These are phyloP conservation scores for Calcarius lapponicus DNA, from an alignment of 2,797 vertebrate genomes.

Conservation along the genomic window DNA sequence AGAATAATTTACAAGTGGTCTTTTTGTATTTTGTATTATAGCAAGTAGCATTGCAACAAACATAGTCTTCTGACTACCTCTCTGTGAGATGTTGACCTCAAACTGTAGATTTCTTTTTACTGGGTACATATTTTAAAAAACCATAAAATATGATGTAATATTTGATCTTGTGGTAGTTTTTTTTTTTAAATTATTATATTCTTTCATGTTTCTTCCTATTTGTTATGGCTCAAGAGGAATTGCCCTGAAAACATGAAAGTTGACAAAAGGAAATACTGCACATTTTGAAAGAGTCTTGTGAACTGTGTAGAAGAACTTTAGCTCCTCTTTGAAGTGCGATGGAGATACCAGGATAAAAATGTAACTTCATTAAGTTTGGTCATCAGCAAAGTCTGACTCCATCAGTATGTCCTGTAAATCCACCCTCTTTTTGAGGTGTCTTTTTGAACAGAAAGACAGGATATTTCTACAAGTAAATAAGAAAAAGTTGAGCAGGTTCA, in stretches of 20 bases:
- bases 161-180: neutral
- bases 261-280: neutral
- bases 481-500: neutral
- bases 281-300: neutral
- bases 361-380: neutral
- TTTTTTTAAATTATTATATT: neutral
- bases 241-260: neutral
- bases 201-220: neutral
- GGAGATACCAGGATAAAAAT: neutral
- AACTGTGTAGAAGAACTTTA: neutral
- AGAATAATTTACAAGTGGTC: neutral
- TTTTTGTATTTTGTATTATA: neutral
- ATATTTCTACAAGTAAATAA: neutral
- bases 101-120: neutral
- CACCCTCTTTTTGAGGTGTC: neutral
- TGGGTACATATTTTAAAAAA: neutral
- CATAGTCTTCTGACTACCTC: neutral
- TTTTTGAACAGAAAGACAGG: neutral
- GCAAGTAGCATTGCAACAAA: neutral
- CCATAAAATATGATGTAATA: neutral
- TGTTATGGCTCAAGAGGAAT: neutral
- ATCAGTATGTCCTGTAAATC: neutral
- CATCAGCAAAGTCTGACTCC: neutral
- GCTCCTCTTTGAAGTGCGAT: neutral
- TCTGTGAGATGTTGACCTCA: neutral